Percentiles rank a stretch among this genome's conserved stretches.
Conservation (phyloP, 1,140 invertebrate species). For the Gonioctena quinquepunctata region DNA sequence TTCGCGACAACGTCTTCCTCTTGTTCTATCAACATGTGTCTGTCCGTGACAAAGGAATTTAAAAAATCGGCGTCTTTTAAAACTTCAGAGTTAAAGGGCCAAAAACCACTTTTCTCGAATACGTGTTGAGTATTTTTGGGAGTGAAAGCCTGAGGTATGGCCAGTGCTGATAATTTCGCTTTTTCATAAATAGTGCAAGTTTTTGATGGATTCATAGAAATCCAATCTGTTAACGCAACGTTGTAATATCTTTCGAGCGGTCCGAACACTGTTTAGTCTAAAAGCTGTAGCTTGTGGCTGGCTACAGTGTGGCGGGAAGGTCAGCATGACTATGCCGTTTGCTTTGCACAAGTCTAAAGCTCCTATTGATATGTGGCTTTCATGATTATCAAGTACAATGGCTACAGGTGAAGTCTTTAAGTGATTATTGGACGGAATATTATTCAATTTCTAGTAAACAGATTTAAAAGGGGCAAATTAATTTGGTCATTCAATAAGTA, state of each 20-base stretch:
- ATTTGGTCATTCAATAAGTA: too few relatives aligned
- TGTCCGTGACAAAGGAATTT: neutral
- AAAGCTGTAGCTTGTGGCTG: slow-evolving; percentile 53
- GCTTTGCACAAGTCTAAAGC: slow-evolving; percentile 23
- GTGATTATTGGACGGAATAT: too few relatives aligned
- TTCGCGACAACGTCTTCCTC: too few relatives aligned
- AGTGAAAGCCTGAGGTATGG: slow-evolving; percentile 20
- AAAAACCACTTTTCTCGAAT: slow-evolving; percentile 10
- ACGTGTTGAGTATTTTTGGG: slow-evolving; percentile 5
- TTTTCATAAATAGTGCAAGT: slow-evolving; percentile 45
- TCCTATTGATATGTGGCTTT: slow-evolving; percentile 9
- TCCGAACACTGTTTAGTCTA: slow-evolving; percentile 54
- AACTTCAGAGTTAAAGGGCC: slow-evolving; percentile 4
- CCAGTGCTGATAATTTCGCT: slow-evolving; percentile 27
- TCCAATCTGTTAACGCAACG: slow-evolving; percentile 32
- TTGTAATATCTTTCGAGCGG: slow-evolving; percentile 33
- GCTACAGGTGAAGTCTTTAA: slow-evolving; percentile 15
- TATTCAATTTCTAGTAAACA: too few relatives aligned
- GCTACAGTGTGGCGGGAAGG: slow-evolving; percentile 48
- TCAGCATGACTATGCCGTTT: slow-evolving; percentile 45
- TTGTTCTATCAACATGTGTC: too few relatives aligned
- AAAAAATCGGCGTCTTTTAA: slow-evolving; percentile 17
- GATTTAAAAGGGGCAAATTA: too few relatives aligned
- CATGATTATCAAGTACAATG: slow-evolving; percentile 13
- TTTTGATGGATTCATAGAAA: slow-evolving; percentile 38